Conservation (phyloP, 1,140 invertebrate species). For the Berghia stephanieae region DNA sequence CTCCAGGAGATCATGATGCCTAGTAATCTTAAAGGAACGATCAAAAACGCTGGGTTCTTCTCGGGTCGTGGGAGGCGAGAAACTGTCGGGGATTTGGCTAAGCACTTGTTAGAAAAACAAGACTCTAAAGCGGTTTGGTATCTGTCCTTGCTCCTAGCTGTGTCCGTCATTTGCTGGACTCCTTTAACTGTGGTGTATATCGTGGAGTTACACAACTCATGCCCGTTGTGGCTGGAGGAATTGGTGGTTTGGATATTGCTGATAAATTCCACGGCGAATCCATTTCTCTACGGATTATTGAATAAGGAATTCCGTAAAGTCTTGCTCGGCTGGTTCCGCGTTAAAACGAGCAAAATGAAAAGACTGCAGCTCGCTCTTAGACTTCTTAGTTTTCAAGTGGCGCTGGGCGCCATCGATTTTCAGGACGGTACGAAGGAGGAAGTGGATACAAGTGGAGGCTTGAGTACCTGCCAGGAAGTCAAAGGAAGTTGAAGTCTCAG, state of each 20-base stretch:
- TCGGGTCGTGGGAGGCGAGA: no score
- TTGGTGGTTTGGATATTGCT: slow-evolving; percentile 47
- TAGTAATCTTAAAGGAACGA: no score
- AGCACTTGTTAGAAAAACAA: slow-evolving; percentile 50
- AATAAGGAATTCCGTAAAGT: slow-evolving; percentile 52
- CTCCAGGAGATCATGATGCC: no score
- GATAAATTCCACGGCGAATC: slow-evolving; percentile 51
- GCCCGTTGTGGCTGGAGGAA: slow-evolving; percentile 24
- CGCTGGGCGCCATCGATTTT: slow-evolving; percentile 28
- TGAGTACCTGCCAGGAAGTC: no score
- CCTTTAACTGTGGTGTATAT: slow-evolving; percentile 45
- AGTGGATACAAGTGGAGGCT: no score
- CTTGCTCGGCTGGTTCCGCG: slow-evolving; percentile 41
- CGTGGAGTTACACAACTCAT: slow-evolving; percentile 21
- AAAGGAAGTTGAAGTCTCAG: no score
- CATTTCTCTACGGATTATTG: slow-evolving; percentile 56
- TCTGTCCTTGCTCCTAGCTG: slow-evolving; percentile 42
- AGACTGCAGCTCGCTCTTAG: slow-evolving; percentile 43
- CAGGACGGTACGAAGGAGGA: no score
- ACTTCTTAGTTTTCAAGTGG: slow-evolving; percentile 38
- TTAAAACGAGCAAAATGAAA: slow-evolving; percentile 41
- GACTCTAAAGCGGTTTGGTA: slow-evolving; percentile 56
- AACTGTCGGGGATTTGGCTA: slow-evolving; percentile 50
- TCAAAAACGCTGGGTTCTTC: no score
- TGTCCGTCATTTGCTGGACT: slow-evolving; percentile 53